Percentiles rank a stretch among this genome's conserved stretches.
phyloP scores from a whole-genome alignment of 30 jellyfish, hydroid and myxozoan genomes.

The Hydra vulgaris region DNA sequence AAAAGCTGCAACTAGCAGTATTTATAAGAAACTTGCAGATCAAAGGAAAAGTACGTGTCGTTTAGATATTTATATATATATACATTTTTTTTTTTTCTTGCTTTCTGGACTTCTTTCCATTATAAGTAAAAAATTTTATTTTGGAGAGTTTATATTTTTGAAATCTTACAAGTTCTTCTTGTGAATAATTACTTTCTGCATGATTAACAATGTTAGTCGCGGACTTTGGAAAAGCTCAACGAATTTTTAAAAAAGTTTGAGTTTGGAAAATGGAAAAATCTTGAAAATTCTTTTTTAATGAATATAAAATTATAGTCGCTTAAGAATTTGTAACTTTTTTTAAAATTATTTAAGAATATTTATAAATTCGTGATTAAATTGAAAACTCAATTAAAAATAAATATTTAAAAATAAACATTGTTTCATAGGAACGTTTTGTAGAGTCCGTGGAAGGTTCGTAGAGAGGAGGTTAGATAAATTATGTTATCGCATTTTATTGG shows the following conservation, averaged over 20 bases:
- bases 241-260: neutral
- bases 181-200: neutral
- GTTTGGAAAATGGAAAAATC: neutral
- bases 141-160: neutral
- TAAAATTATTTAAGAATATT: too few relatives aligned
- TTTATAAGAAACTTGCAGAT: neutral
- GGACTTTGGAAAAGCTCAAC: neutral
- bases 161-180: neutral
- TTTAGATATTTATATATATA: too few relatives aligned
- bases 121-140: too few relatives aligned
- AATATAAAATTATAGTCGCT: too few relatives aligned
- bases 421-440: too few relatives aligned
- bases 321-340: too few relatives aligned
- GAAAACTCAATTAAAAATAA: too few relatives aligned
- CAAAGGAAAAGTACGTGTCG: neutral
- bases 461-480: neutral
- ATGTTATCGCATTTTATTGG: neutral
- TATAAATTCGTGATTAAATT: too few relatives aligned
- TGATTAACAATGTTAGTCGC: neutral
- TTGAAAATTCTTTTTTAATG: neutral
- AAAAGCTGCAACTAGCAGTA: neutral
- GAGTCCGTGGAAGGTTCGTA: neutral
- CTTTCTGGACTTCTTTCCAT: neutral
- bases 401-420: too few relatives aligned
- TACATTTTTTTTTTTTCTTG: neutral